Conservation (phyloP, 2,797 vertebrate genomes). For the Sternarchorhynchus goeldii region DNA sequence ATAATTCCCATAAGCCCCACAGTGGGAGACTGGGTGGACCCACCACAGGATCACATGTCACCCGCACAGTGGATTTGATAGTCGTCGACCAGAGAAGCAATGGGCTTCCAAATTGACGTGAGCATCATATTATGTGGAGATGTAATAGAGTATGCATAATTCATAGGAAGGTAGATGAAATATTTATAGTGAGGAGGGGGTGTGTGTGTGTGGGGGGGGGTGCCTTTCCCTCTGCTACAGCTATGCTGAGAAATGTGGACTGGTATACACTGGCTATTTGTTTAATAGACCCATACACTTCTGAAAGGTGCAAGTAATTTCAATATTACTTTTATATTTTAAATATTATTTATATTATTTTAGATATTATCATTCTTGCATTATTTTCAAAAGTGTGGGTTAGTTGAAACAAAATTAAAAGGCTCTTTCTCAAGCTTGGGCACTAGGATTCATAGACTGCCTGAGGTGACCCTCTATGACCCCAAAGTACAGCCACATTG, state of each 20-base stretch:
- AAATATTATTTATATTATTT: neutral
- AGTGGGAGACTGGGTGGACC: constrained; percentile 52
- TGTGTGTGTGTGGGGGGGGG: constrained; percentile 49
- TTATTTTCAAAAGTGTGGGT: no score
- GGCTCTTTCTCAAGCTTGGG: neutral
- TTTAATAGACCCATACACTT: constrained; percentile 12
- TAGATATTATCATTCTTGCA: neutral
- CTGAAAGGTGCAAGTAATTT: constrained; percentile 14
- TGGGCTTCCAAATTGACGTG: constrained; percentile 54
- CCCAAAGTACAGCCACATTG: neutral
- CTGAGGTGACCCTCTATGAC: neutral
- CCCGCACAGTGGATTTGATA: constrained; percentile 53
- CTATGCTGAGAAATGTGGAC: constrained; percentile 44
- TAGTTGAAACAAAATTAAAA: neutral
- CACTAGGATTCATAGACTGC: neutral
- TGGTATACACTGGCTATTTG: constrained; percentile 19
- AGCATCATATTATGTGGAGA: constrained; percentile 56
- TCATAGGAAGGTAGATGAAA: constrained; percentile 62
- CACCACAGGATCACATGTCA: constrained; percentile 58
- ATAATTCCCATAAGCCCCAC: constrained; percentile 62
- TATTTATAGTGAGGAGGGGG: constrained; percentile 66
- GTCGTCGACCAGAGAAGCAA: constrained; percentile 51
- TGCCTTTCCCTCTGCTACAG: constrained; percentile 38
- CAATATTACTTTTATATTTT: neutral
- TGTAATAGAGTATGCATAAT: constrained; percentile 65